phyloP scores from a whole-genome alignment of 1,140 invertebrate species.

The Chironomus tepperi region DNA sequence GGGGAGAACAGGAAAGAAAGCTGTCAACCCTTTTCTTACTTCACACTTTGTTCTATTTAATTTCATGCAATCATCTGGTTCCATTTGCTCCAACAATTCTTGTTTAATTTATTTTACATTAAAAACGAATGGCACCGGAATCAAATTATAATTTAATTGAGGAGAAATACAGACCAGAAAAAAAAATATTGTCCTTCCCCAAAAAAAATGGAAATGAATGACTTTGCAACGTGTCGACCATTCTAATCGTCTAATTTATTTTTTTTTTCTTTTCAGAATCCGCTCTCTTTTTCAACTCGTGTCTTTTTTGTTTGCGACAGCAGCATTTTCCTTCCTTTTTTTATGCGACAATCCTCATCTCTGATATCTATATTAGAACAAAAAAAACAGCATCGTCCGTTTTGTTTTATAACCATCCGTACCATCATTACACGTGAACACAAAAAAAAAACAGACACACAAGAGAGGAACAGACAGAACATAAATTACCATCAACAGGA shows the following conservation, averaged over 20 bases:
- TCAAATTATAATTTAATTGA: conserved; percentile 15
- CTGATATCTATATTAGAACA: neutral
- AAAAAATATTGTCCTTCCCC: neutral
- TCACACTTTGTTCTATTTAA: neutral
- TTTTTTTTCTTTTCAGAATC: neutral
- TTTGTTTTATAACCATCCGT: neutral
- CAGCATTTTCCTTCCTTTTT: neutral
- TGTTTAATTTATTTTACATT: conserved; percentile 3
- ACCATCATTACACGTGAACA: neutral
- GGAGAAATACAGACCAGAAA: neutral
- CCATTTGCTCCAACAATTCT: neutral
- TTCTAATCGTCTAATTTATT: conserved; percentile 14
- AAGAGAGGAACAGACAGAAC: neutral
- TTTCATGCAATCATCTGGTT: too few species aligned
- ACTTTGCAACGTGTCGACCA: neutral
- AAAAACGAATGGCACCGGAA: neutral
- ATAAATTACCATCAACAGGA: conserved; percentile 4
- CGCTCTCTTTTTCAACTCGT: neutral
- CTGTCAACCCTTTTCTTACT: neutral
- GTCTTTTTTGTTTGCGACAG: neutral
- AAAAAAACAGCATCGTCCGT: neutral
- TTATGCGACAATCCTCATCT: neutral
- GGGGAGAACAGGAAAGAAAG: neutral
- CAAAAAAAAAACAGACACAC: neutral
- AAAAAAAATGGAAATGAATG: neutral